A percentile compares a stretch with the other conserved stretches of the same genome.
Evolutionary conservation across 2,888 invertebrate genomes (phyloP).

Genomic region (Orthosia cruda): DNA sequence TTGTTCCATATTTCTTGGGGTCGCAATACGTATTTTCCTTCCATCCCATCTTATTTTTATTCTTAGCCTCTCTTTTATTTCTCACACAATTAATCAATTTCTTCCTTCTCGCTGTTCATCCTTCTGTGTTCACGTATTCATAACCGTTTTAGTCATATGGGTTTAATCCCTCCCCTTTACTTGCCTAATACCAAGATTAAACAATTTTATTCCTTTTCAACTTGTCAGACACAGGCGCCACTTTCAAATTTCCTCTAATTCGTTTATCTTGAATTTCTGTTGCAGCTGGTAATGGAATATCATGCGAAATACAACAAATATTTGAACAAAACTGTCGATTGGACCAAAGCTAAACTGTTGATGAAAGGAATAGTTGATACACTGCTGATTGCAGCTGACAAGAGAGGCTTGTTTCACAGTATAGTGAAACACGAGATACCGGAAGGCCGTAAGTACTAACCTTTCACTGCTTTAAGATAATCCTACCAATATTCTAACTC

Average conservation of each 20-base stretch:
- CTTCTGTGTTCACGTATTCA: background rate
- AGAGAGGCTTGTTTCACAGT: slow-evolving; percentile 77
- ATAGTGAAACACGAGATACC: slow-evolving; percentile 72
- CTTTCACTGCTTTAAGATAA: background rate
- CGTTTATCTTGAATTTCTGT: slow-evolving; percentile 2
- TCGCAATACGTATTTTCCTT: background rate
- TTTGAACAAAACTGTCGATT: slow-evolving; percentile 74
- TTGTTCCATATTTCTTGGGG: background rate
- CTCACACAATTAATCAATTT: too few relatives aligned
- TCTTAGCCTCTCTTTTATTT: too few relatives aligned
- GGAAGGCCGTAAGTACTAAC: slow-evolving; percentile 62
- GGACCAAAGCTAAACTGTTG: slow-evolving; percentile 80
- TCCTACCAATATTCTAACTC: background rate
- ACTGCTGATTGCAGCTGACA: slow-evolving; percentile 79
- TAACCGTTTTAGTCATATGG: background rate
- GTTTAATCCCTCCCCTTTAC: background rate
- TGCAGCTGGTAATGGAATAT: slow-evolving; percentile 77
- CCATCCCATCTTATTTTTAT: background rate
- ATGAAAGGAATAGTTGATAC: slow-evolving; percentile 70
- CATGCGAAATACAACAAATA: slow-evolving; percentile 67
- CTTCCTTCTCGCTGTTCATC: background rate
- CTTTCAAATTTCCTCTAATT: background rate
- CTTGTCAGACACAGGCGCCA: background rate
- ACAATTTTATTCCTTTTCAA: too few relatives aligned
- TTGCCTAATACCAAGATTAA: background rate